A percentile compares a stretch with the other conserved stretches of the same genome.
Conservation (phyloP, 1,140 invertebrate species). For the Eupeodes corollae region DNA sequence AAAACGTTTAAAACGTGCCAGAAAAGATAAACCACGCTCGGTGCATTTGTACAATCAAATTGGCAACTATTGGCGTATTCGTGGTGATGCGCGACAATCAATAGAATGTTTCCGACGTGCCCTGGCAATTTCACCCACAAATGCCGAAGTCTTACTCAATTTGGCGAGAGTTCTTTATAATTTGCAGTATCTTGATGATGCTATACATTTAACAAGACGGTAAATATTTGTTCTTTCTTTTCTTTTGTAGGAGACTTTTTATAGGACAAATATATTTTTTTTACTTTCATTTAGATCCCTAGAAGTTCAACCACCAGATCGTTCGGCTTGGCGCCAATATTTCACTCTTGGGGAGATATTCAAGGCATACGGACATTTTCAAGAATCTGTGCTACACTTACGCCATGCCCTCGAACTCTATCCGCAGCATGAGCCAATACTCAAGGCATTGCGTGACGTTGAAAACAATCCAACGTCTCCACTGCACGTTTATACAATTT, state of each 20-base stretch:
- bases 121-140: constrained; percentile 71
- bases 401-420: constrained; percentile 68
- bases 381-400: constrained; percentile 71
- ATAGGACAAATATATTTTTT: neutral
- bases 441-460: constrained; percentile 64
- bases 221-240: constrained; percentile 19
- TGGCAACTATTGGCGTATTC: constrained; percentile 78
- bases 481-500: constrained; percentile 67
- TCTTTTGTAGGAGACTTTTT: neutral
- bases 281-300: constrained; percentile 33
- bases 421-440: constrained; percentile 69
- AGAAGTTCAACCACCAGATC: constrained; percentile 65
- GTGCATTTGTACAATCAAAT: constrained; percentile 79
- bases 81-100: constrained; percentile 69
- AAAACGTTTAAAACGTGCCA: constrained; percentile 63
- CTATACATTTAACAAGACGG: constrained; percentile 69
- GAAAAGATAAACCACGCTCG: constrained; percentile 77
- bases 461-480: constrained; percentile 58
- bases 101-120: constrained; percentile 81
- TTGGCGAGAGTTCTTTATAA: constrained; percentile 73
- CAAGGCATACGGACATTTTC: constrained; percentile 71
- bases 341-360: constrained; percentile 77
- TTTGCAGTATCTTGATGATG: constrained; percentile 77
- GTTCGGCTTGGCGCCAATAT: constrained; percentile 81
- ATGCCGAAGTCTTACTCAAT: constrained; percentile 73